Percentiles rank a stretch among this genome's conserved stretches.
Conservation (phyloP, 2,888 invertebrate species). For the Acanthosepion esculentum region DNA sequence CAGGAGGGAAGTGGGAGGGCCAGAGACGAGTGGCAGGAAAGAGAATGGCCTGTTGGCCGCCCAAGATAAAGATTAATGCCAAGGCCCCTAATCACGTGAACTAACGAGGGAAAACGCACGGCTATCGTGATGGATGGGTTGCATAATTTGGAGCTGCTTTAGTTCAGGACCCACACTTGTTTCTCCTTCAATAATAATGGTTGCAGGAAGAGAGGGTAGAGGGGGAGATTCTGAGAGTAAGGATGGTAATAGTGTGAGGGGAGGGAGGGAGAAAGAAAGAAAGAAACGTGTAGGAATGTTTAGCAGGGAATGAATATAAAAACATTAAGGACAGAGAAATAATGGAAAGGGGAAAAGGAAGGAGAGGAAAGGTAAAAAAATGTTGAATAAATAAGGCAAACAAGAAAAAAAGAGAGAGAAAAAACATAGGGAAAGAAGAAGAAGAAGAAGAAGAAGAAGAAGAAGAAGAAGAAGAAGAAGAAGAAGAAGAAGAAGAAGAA, state of each 20-base stretch:
- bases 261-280: neutral
- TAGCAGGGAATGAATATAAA: neutral
- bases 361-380: neutral
- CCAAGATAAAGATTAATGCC: slow-evolving; percentile 1
- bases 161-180: neutral
- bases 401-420: neutral
- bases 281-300: neutral
- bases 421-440: slow-evolving; percentile 50
- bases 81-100: slow-evolving; percentile 33
- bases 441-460: slow-evolving; percentile 38
- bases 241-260: neutral
- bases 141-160: neutral
- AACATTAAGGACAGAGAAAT: too few relatives aligned
- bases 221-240: neutral
- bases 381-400: neutral
- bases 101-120: slow-evolving; percentile 33
- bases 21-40: neutral
- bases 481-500: neutral
- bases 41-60: slow-evolving; percentile 7
- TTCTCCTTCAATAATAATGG: neutral
- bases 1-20: neutral
- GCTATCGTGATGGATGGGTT: slow-evolving; percentile 12
- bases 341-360: neutral
- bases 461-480: neutral
- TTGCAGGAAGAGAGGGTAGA: neutral